phyloP scores from a whole-genome alignment of 2,797 vertebrate species.

The Xyrichtys novacula region DNA sequence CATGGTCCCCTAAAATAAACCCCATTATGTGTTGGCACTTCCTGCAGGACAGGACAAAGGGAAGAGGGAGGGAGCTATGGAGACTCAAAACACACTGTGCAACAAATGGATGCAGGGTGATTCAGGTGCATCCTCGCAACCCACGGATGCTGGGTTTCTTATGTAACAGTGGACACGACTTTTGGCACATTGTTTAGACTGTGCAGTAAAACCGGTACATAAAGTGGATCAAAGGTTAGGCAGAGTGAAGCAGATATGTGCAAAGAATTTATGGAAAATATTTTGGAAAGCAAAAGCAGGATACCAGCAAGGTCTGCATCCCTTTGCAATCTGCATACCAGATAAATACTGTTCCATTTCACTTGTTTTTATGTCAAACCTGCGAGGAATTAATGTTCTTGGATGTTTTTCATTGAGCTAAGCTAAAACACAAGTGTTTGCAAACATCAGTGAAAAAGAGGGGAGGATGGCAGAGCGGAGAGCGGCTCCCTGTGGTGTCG shows the following conservation, averaged over 20 bases:
- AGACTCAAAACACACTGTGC: constrained; percentile 13
- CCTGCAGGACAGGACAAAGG: constrained; percentile 32
- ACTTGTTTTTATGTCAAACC: constrained; percentile 37
- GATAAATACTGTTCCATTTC: constrained; percentile 26
- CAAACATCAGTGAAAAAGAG: constrained; percentile 42
- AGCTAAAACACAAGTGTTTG: constrained; percentile 39
- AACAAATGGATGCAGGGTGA: constrained; percentile 4
- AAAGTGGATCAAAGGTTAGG: too few relatives aligned
- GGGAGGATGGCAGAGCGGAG: constrained; percentile 37
- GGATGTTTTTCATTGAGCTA: constrained; percentile 47
- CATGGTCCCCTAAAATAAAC: constrained; percentile 55
- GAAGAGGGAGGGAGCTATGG: constrained; percentile 1
- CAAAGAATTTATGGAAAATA: not conserved
- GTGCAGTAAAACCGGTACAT: not conserved
- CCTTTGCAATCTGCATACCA: constrained; percentile 12
- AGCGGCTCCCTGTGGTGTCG: constrained; percentile 50
- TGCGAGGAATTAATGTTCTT: constrained; percentile 13
- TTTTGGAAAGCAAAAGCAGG: not conserved
- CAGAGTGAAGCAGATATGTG: constrained; percentile 8
- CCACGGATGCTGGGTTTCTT: not conserved
- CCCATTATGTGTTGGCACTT: constrained; percentile 43
- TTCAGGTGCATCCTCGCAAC: constrained; percentile 1
- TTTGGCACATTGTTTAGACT: not conserved
- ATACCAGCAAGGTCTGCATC: constrained; percentile 3
- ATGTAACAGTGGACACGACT: not conserved